These are phyloP conservation scores for Melinopterus prodromus DNA, from an alignment of 2,888 invertebrate genomes.

Conservation along the genomic window DNA sequence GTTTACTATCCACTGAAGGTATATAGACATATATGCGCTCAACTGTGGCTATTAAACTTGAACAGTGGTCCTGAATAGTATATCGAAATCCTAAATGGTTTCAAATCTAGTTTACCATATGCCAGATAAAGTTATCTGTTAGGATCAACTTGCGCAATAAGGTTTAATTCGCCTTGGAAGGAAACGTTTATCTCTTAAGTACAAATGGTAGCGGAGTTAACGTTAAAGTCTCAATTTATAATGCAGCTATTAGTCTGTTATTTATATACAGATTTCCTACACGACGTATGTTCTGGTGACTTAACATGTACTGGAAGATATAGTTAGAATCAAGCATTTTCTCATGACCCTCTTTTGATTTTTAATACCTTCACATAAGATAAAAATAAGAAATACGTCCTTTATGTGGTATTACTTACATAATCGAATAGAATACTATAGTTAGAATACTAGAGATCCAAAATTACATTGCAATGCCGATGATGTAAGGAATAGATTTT, in stretches of 20 bases:
- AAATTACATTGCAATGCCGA: no score
- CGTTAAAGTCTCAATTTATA: neutral
- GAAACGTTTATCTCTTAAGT: conserved; percentile 4
- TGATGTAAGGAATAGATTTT: no score
- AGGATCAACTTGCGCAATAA: neutral
- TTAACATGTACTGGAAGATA: neutral
- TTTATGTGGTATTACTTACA: neutral
- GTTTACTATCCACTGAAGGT: conserved; percentile 7
- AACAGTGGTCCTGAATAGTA: neutral
- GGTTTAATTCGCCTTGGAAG: neutral
- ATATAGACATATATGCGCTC: neutral
- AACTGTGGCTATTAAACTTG: conserved; percentile 15
- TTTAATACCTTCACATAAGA: neutral
- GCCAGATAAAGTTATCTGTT: conserved; percentile 9
- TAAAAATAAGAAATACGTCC: neutral
- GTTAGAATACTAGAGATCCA: no score
- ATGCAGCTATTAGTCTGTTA: neutral
- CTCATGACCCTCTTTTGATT: neutral
- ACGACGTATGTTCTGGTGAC: neutral
- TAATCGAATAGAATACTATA: no score
- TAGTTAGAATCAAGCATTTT: neutral
- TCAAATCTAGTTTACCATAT: conserved; percentile 18
- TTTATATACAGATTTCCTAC: neutral
- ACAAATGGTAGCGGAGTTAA: neutral
- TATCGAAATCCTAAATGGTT: conserved; percentile 11